Evolutionary conservation across 2,888 invertebrate species (phyloP).

Genomic region (Ophioninae sp.): DNA sequence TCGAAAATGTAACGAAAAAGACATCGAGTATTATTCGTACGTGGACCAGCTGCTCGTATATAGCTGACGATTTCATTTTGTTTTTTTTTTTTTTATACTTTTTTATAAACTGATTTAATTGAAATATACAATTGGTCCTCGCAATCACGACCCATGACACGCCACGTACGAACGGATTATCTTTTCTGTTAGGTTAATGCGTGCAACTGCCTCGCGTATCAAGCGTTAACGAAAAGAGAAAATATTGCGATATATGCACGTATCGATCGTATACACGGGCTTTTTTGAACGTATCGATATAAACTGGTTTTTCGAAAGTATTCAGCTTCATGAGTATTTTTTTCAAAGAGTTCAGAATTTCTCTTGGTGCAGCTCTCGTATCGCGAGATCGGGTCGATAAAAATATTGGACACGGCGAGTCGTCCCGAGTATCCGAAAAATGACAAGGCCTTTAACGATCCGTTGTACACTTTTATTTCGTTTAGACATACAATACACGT

Average conservation of each 20-base stretch:
- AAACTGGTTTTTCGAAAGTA: background rate
- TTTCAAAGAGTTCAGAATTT: background rate
- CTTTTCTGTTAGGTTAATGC: conserved; percentile 18
- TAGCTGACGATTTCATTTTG: background rate
- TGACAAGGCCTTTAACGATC: background rate
- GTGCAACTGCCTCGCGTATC: conserved; percentile 42
- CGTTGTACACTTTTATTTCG: conserved; percentile 41
- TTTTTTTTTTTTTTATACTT: conserved; percentile 52
- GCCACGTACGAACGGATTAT: conserved; percentile 8
- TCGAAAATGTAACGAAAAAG: conserved; percentile 41
- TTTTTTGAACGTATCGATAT: background rate
- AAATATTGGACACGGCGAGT: background rate
- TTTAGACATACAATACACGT: conserved; percentile 53
- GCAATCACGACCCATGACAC: conserved; percentile 47
- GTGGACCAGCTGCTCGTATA: conserved; percentile 42
- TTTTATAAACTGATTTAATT: conserved; percentile 42
- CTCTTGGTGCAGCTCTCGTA: background rate
- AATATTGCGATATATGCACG: background rate
- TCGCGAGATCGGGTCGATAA: background rate
- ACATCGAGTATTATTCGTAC: conserved; percentile 50
- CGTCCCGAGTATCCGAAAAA: background rate
- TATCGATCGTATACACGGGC: background rate
- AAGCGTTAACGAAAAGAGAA: conserved; percentile 18
- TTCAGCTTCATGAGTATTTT: background rate
- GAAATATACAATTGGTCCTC: conserved; percentile 35